Base-by-base conservation (phyloP, 2,797 vertebrate genomes). In the Hemibagrus guttatus region DNA sequence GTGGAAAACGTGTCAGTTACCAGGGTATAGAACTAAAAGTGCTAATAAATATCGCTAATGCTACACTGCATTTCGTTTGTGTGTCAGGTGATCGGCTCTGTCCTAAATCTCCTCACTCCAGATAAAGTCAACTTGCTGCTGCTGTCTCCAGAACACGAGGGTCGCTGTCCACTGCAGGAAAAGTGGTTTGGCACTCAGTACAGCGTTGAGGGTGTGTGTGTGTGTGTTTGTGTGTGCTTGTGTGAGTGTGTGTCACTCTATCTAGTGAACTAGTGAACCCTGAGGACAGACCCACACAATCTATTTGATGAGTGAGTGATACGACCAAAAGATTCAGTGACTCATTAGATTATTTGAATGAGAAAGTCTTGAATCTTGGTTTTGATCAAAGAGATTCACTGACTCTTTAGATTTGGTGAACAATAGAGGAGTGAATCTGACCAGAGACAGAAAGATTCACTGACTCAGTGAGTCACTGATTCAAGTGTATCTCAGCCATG, bases 111-210 rank as follows among this genome's bases (percentile, higher is more conserved):
- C 89, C 96, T 99, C 81, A 96, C 93, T 88, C 97, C 97, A 63
- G 96, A 97, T 90, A 96, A 94, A 92, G 97, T 97, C 91, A 99
- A 99, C 93, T 94, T 99, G 23, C 96, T 98, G 92, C 92, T 99
- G 88, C 92, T 99, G 88, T 99, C 98, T 86, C 97, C 97, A 85
- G 96, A 97, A 93, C 97, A 99, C 1, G 97, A 99, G 92, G 97
- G 97, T 91, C 96, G 92, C 80, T 99, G 97, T 94, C 94, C 95
- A 81, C 96, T 97, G 42, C 96, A 93, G 91, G 98, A 99, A 94
- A 97, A 95, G 93, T 99, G 98, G 98, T 99, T 99, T 94, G 97
- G 97, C 84, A 99, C 98, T 2, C 97, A 97, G 31, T 99, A 98
- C 94, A 97, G 94, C 26, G n/a, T 96, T 89, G 97, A 99, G 94